A percentile compares a stretch with the other conserved stretches of the same genome.
These are phyloP conservation scores for Equus przewalskii DNA, from an alignment of 2,113 vertebrate species.

Conservation along the genomic window DNA sequence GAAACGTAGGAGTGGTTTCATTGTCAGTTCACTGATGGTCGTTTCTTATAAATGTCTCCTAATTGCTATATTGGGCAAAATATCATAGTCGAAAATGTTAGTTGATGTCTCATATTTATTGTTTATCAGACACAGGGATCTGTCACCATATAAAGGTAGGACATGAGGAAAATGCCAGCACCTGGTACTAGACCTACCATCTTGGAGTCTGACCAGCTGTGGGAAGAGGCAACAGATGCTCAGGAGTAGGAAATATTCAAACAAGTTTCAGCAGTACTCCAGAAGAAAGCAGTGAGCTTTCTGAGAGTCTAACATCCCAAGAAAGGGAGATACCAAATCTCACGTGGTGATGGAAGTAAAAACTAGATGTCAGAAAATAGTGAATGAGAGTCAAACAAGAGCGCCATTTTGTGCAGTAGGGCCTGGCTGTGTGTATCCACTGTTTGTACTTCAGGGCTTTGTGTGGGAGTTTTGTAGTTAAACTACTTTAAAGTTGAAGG, in stretches of 20 bases:
- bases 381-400: background rate
- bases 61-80: background rate
- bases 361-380: background rate
- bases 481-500: background rate
- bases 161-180: background rate
- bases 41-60: background rate
- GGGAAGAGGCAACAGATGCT: background rate
- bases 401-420: background rate
- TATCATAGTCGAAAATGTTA: background rate
- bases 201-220: accelerated
- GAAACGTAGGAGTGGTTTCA: background rate
- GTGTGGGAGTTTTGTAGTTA: background rate
- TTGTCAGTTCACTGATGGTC: background rate
- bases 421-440: background rate
- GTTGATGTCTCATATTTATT: background rate
- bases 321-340: background rate
- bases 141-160: background rate
- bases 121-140: background rate
- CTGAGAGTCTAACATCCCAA: background rate
- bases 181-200: background rate
- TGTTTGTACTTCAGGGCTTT: background rate
- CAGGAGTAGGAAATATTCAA: background rate
- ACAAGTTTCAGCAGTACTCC: background rate
- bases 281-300: background rate
- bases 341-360: background rate